These are phyloP conservation scores for Drosophila paramelanica DNA, from an alignment of 2,888 invertebrate genomes.

Conservation along the genomic window DNA sequence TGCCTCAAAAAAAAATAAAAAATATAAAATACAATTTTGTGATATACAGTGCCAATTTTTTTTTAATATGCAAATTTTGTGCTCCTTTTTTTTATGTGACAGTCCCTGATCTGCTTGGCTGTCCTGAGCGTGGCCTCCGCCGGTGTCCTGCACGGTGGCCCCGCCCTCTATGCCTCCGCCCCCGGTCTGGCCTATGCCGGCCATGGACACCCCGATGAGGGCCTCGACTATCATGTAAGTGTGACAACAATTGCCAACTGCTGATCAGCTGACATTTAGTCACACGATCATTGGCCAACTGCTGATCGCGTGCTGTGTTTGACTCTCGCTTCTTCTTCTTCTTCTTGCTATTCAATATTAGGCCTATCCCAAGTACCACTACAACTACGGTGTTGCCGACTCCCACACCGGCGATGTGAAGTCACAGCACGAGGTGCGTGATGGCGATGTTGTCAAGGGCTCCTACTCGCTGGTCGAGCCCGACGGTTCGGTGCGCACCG, in stretches of 20 bases:
- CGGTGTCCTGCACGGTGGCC: conserved; percentile 83
- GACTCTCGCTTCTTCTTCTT: conserved; percentile 3
- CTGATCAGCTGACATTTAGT: conserved; percentile 60
- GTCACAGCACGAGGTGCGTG: conserved; percentile 85
- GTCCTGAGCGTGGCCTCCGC: conserved; percentile 84
- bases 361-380: conserved; percentile 85
- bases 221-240: conserved; percentile 85
- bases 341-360: conserved; percentile 29
- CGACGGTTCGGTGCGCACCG: conserved; percentile 85
- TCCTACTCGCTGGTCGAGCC: conserved; percentile 85
- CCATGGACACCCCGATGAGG: conserved; percentile 79
- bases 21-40: background rate
- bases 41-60: conserved; percentile 22
- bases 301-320: conserved; percentile 61
- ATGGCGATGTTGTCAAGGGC: conserved; percentile 85
- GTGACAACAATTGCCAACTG: background rate
- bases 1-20: background rate
- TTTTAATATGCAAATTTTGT: conserved; percentile 25
- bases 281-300: conserved; percentile 33
- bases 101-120: conserved; percentile 85
- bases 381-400: conserved; percentile 85
- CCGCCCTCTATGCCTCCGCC: conserved; percentile 78
- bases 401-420: conserved; percentile 85
- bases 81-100: conserved; percentile 28
- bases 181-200: conserved; percentile 74